Base-by-base conservation (phyloP, 2,797 vertebrate genomes). In the Yasuhikotakia modesta region DNA sequence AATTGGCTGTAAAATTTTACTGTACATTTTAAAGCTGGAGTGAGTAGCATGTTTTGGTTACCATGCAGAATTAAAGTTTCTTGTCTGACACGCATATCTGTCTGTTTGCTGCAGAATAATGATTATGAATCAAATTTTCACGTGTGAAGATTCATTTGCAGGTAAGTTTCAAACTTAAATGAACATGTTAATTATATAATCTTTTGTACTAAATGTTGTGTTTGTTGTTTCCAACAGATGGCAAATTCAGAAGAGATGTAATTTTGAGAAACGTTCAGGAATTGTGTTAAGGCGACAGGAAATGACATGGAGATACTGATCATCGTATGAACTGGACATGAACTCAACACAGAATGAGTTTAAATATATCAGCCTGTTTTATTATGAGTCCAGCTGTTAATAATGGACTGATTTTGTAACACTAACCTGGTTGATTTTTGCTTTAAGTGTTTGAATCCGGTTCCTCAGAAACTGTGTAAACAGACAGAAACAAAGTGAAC, bases 81-180 rank as follows among this genome's bases (percentile, higher is more conserved):
- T 16, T 61, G 16, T 63, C 19, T 61, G 58, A 35, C 30, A 17
- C 46, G 12, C 35, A 17, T 22, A 4, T 12, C 0, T 14, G 0
- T 78, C 2, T 79, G 21, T 73, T 79, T 79, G 13, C 30, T 52
- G 14, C 24, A 81, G 79, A 30, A 43, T 10, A 53, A 46, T 21
- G n/a, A 17, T 35, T 45, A 73, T 46, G 43, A 73, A 58, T 48
- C 72, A 48, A 48, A 70, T 32, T 22, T 72, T 2, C 19, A 50
- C 48, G 60, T 76, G 55, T 81, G 43, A 53, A 21, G 24, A 48
- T 5, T 39, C 2, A 45, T 50, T 19, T 53, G 22, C 53, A 35
- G 73, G 74, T 81, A 73, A 30, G 60, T 3, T 6, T 14, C 55
- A 58, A 16, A 21, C 11, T 17, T 16, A 39, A 50, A 45, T 14